Conservation (phyloP, 2,113 vertebrate genomes). For the Scatophagus argus region DNA sequence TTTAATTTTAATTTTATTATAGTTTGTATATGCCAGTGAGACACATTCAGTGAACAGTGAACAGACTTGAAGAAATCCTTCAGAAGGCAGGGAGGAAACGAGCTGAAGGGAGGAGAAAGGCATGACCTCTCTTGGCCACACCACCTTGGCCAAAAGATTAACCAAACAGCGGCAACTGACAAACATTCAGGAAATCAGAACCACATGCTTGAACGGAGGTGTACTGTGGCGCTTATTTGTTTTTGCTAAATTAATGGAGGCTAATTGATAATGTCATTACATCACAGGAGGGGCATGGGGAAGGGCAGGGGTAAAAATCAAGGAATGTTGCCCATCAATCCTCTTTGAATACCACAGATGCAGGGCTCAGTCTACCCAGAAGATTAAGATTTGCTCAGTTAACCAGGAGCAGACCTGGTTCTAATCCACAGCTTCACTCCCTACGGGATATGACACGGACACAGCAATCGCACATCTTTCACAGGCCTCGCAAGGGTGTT, state of each 20-base stretch:
- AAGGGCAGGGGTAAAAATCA: conserved; percentile 71
- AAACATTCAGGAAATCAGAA: conserved; percentile 85
- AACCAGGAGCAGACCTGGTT: conserved; percentile 80
- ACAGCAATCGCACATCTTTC: conserved; percentile 35
- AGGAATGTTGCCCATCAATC: conserved; percentile 85
- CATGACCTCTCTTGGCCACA: conserved; percentile 76
- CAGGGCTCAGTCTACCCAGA: conserved; percentile 45
- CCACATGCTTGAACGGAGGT: conserved; percentile 82
- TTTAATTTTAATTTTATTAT: neutral
- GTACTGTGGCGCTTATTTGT: conserved; percentile 83
- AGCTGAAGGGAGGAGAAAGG: conserved; percentile 71
- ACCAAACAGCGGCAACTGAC: conserved; percentile 82
- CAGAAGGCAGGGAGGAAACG: conserved; percentile 52
- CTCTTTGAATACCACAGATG: conserved; percentile 78
- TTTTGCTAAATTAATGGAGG: conserved; percentile 87
- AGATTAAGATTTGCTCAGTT: conserved; percentile 80
- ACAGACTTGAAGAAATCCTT: conserved; percentile 40
- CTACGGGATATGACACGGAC: conserved; percentile 32
- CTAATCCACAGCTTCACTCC: conserved; percentile 36
- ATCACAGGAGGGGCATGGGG: conserved; percentile 75
- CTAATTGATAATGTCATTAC: conserved; percentile 88
- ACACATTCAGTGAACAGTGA: neutral
- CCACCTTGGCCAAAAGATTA: conserved; percentile 82
- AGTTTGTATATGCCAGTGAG: neutral
- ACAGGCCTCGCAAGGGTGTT: conserved; percentile 31